Percentiles rank a stretch among this genome's conserved stretches.
Conservation (phyloP, 2,888 invertebrate species). For the Morinoia aosen region DNA sequence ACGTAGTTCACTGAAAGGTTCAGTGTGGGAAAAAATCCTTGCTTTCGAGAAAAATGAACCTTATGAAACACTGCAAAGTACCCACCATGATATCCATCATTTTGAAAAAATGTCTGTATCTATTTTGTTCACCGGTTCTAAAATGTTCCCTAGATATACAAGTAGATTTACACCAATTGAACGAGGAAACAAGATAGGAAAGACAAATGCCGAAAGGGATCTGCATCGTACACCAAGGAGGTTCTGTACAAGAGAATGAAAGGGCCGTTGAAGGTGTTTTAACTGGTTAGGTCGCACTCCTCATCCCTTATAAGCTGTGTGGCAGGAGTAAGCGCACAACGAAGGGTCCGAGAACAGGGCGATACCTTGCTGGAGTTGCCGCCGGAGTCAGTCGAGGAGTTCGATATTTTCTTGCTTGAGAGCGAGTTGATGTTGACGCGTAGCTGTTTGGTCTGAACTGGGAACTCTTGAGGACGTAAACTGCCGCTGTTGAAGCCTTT, state of each 20-base stretch:
- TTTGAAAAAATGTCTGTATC: neutral
- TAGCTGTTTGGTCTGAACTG: neutral
- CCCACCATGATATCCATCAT: neutral
- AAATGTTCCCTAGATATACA: neutral
- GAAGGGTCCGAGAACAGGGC: neutral
- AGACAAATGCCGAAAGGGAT: neutral
- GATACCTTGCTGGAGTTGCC: conserved; percentile 49
- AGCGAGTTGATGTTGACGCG: conserved; percentile 17
- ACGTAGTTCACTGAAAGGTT: neutral
- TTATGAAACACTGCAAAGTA: neutral
- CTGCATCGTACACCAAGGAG: neutral
- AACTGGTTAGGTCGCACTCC: conserved; percentile 8
- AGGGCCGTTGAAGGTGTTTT: neutral
- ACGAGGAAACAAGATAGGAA: conserved; percentile 58
- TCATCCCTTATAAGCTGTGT: conserved; percentile 27
- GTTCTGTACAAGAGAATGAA: neutral
- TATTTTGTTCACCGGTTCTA: neutral
- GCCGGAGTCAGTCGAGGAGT: conserved; percentile 44
- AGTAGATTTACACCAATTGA: conserved; percentile 58
- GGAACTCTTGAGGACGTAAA: neutral
- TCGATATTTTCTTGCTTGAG: conserved; percentile 30
- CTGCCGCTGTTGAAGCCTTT: neutral
- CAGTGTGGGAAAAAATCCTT: neutral
- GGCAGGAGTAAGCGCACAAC: neutral
- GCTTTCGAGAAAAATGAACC: neutral